phyloP scores from a whole-genome alignment of 2,797 vertebrate genomes.

The Urocyon cinereoargenteus region DNA sequence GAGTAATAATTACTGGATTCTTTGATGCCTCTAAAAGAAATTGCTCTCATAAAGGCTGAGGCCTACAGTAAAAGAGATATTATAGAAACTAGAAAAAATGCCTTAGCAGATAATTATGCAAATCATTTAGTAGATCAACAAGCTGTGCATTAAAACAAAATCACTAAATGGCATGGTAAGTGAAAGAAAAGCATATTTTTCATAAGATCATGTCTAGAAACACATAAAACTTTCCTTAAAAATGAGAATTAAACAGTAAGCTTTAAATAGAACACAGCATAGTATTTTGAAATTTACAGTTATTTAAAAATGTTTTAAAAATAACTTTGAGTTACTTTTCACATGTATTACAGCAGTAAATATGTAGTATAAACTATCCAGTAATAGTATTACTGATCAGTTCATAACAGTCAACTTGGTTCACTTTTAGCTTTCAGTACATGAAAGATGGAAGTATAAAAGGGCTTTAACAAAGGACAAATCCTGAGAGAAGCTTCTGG shows the following conservation, averaged over 20 bases:
- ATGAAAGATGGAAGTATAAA: neutral
- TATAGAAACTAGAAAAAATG: neutral
- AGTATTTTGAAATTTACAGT: neutral
- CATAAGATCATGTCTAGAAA: neutral
- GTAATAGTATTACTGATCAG: neutral
- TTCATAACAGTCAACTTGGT: neutral
- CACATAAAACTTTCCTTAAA: conserved; percentile 34
- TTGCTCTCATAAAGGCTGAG: neutral
- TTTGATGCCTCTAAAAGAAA: conserved; percentile 2
- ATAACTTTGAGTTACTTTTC: neutral
- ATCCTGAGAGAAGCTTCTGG: neutral
- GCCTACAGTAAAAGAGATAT: neutral
- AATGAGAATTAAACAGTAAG: neutral
- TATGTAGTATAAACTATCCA: neutral
- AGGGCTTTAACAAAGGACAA: neutral
- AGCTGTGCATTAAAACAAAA: neutral
- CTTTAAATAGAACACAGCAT: neutral
- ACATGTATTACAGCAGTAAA: neutral
- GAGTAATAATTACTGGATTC: neutral
- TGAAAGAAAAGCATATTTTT: conserved; percentile 20
- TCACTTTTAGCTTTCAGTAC: neutral
- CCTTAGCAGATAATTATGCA: neutral
- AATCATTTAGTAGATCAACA: neutral
- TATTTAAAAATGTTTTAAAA: conserved; percentile 18
- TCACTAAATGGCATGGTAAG: neutral